A percentile compares a stretch with the other conserved stretches of the same genome.
Conservation (phyloP, 2,888 invertebrate genomes). For the Orchestes rusci region DNA sequence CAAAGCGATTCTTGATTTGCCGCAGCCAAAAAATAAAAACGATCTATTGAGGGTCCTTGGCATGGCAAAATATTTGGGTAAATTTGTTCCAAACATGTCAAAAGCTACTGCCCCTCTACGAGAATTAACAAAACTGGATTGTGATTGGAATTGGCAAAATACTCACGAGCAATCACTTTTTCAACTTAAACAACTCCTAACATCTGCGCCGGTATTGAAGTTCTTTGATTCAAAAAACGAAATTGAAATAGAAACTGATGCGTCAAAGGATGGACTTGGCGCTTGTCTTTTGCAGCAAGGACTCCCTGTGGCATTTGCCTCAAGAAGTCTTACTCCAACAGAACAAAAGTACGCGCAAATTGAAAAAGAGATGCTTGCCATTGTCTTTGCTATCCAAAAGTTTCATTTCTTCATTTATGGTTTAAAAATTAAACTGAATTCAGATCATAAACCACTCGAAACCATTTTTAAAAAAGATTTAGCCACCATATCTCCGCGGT, state of each 20-base stretch:
- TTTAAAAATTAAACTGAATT: not conserved
- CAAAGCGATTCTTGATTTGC: conserved; percentile 27
- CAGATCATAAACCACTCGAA: conserved; percentile 35
- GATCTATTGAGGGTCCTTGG: conserved; percentile 26
- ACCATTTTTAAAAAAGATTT: conserved; percentile 32
- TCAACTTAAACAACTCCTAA: conserved; percentile 26
- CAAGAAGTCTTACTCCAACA: conserved; percentile 29
- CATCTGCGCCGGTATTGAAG: conserved; percentile 27
- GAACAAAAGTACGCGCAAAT: conserved; percentile 39
- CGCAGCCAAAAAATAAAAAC: conserved; percentile 19
- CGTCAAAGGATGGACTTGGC: conserved; percentile 30
- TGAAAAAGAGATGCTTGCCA: conserved; percentile 38
- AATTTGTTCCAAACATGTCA: conserved; percentile 12
- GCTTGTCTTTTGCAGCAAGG: conserved; percentile 34
- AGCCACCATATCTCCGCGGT: conserved; percentile 23
- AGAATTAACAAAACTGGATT: conserved; percentile 24
- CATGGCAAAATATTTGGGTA: conserved; percentile 25
- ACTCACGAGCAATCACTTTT: conserved; percentile 18
- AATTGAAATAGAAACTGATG: conserved; percentile 34
- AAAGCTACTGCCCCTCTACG: conserved; percentile 21
- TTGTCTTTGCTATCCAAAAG: conserved; percentile 30
- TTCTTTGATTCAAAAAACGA: conserved; percentile 28
- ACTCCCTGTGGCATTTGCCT: conserved; percentile 34
- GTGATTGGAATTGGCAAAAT: conserved; percentile 21
- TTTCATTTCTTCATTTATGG: conserved; percentile 28